Percentiles rank a stretch among this genome's conserved stretches.
phyloP scores from a whole-genome alignment of 2,113 vertebrate genomes.

The Apteryx mantelli region DNA sequence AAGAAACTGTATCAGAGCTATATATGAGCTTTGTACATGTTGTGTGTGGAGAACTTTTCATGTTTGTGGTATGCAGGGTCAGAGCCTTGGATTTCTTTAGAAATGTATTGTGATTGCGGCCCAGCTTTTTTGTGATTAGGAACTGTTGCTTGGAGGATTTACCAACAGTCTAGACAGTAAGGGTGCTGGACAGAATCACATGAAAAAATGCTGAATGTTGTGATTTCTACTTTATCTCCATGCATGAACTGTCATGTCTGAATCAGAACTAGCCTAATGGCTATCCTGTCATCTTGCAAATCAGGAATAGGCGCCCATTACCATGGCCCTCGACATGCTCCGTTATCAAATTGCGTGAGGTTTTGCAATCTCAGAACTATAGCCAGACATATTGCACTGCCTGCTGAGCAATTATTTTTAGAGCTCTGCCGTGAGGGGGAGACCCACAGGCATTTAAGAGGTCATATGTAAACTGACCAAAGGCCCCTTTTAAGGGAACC shows the following conservation, averaged over 20 bases:
- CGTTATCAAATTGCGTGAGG: background rate
- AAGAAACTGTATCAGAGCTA: background rate
- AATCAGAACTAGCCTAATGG: background rate
- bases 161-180: background rate
- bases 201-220: background rate
- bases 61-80: rapidly evolving
- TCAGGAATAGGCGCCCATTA: background rate
- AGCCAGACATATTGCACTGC: background rate
- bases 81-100: background rate
- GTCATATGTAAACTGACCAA: background rate
- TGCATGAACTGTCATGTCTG: background rate
- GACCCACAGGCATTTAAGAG: background rate
- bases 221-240: background rate
- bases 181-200: background rate
- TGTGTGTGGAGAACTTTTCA: background rate
- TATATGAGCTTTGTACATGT: background rate
- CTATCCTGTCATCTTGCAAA: background rate
- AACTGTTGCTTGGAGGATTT: background rate
- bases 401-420: background rate
- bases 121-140: background rate
- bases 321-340: background rate
- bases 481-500: rapidly evolving
- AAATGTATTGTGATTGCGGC: background rate
- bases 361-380: background rate
- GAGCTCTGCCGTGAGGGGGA: too few relatives aligned